Percentiles rank a stretch among this genome's conserved stretches.
These are phyloP conservation scores for Alca torda DNA, from an alignment of 2,797 vertebrate species.

Conservation along the genomic window DNA sequence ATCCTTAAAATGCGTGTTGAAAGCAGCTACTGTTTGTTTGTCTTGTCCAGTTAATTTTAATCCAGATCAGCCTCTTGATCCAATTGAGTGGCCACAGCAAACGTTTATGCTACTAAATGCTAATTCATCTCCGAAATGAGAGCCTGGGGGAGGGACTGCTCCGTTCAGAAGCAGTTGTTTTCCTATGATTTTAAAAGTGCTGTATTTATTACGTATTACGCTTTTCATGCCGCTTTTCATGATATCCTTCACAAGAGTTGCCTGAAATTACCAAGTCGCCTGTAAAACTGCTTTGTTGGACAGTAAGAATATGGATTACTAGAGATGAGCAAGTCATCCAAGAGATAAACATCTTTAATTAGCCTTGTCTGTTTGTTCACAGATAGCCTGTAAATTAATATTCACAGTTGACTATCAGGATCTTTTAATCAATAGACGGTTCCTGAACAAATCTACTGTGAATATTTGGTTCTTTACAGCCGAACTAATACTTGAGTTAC, in stretches of 20 bases:
- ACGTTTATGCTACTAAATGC: neutral
- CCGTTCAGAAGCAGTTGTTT: neutral
- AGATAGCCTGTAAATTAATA: constrained; percentile 12
- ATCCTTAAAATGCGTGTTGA: neutral
- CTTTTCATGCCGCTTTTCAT: neutral
- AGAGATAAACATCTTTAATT: constrained; percentile 36
- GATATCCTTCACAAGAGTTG: neutral
- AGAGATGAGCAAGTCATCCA: neutral
- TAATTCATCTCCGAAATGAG: neutral
- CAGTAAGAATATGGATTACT: neutral
- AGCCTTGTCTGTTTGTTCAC: neutral
- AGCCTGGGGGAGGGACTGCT: neutral
- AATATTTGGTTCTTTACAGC: neutral
- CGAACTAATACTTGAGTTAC: neutral
- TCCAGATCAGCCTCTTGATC: neutral
- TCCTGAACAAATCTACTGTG: neutral
- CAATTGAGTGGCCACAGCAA: neutral
- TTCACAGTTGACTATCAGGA: neutral
- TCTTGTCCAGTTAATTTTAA: neutral
- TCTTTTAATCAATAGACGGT: neutral
- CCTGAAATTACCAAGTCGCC: neutral
- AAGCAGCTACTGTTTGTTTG: neutral
- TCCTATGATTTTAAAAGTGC: neutral
- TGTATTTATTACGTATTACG: neutral
- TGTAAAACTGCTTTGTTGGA: neutral